These are phyloP conservation scores for Bovichtus diacanthus DNA, from an alignment of 2,797 vertebrate species.

Conservation along the genomic window DNA sequence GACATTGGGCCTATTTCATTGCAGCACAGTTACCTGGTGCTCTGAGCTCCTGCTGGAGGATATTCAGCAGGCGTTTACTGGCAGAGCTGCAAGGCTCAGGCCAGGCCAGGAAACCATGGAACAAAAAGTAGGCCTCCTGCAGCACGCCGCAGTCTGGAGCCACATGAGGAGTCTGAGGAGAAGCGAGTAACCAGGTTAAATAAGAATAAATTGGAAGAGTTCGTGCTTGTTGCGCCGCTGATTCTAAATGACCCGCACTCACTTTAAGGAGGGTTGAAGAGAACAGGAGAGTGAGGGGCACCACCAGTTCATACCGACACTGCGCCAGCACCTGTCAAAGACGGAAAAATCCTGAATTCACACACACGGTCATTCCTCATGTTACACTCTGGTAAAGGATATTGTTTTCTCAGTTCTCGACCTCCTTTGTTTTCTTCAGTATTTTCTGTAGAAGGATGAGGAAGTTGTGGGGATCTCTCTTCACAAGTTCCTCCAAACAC, in stretches of 20 bases:
- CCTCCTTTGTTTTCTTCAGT: constrained; percentile 89
- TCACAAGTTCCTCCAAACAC: constrained; percentile 94
- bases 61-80: constrained; percentile 84
- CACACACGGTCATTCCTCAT: fast-evolving
- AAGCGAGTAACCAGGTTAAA: neutral
- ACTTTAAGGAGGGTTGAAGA: constrained; percentile 89
- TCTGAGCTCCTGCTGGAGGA: constrained; percentile 89
- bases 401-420: constrained; percentile 38
- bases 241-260: constrained; percentile 59
- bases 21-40: constrained; percentile 84
- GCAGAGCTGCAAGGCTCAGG: constrained; percentile 90
- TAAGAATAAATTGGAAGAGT: neutral
- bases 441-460: constrained; percentile 92
- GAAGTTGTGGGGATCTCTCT: constrained; percentile 89
- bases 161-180: constrained; percentile 86
- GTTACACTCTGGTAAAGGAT: neutral
- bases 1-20: neutral
- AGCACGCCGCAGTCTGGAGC: constrained; percentile 83
- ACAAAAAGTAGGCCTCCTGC: constrained; percentile 84
- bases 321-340: constrained; percentile 86
- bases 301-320: constrained; percentile 87
- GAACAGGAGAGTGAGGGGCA: constrained; percentile 89
- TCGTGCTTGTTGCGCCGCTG: neutral
- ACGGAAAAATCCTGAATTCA: neutral
- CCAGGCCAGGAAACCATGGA: constrained; percentile 91